Percentiles rank a stretch among this genome's conserved stretches.
phyloP scores from a whole-genome alignment of 1,140 invertebrate species.

The Drosophila paulistorum region DNA sequence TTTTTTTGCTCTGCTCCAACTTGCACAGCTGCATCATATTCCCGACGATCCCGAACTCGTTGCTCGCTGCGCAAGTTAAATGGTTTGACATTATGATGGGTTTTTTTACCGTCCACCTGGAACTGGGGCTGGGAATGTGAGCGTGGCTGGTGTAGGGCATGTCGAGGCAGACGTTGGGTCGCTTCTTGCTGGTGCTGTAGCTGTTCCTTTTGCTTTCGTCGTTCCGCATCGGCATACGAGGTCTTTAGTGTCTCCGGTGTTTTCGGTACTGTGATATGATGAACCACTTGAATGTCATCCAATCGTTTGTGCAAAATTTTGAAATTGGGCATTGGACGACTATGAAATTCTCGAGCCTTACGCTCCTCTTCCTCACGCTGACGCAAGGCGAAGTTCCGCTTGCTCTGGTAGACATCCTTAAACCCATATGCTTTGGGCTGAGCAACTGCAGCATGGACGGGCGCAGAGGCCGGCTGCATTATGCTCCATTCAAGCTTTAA shows the following conservation, averaged over 20 bases:
- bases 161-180: neutral
- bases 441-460: neutral
- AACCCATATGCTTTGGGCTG: slow-evolving; percentile 53
- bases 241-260: slow-evolving; percentile 66
- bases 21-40: slow-evolving; percentile 57
- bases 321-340: slow-evolving; percentile 74
- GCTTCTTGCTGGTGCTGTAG: neutral
- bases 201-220: slow-evolving; percentile 17
- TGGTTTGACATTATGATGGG: slow-evolving; percentile 30
- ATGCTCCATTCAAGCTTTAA: slow-evolving; percentile 44
- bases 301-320: slow-evolving; percentile 53
- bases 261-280: slow-evolving; percentile 59
- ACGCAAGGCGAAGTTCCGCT: slow-evolving; percentile 44
- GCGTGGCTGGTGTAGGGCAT: neutral
- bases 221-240: slow-evolving; percentile 28
- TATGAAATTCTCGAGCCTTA: slow-evolving; percentile 70
- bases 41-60: slow-evolving; percentile 64
- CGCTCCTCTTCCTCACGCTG: slow-evolving; percentile 62
- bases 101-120: neutral
- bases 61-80: slow-evolving; percentile 65
- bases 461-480: neutral
- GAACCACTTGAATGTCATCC: slow-evolving; percentile 31
- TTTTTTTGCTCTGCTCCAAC: slow-evolving; percentile 44
- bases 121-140: neutral
- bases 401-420: slow-evolving; percentile 54